These are phyloP conservation scores for Nymphalis c-album DNA, from an alignment of 2,888 invertebrate species.

Conservation along the genomic window DNA sequence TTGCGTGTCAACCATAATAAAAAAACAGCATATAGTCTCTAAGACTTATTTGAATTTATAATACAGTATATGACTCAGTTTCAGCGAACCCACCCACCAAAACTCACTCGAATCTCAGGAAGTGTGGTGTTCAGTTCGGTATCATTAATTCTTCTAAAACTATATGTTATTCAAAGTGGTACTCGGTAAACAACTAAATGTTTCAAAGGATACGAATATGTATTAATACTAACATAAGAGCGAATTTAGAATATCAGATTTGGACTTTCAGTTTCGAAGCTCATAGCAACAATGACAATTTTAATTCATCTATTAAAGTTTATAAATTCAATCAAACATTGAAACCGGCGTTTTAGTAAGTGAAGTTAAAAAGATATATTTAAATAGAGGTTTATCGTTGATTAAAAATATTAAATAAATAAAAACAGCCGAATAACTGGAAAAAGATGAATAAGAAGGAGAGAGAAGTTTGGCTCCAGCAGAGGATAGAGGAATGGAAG, in stretches of 20 bases:
- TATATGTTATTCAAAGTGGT: too few species aligned
- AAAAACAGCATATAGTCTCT: neutral
- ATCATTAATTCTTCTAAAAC: too few species aligned
- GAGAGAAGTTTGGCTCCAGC: constrained; percentile 59
- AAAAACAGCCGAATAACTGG: constrained; percentile 68
- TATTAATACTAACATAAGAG: too few species aligned
- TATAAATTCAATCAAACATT: too few species aligned
- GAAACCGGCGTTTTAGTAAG: too few species aligned
- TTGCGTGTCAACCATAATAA: neutral
- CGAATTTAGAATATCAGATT: too few species aligned
- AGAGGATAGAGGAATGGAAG: constrained; percentile 64
- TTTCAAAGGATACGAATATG: too few species aligned
- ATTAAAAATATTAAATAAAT: constrained; percentile 1
- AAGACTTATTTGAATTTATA: neutral
- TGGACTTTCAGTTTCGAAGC: too few species aligned
- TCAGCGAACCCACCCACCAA: neutral
- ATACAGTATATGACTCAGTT: neutral
- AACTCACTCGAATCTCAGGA: neutral
- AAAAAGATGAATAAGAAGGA: constrained; percentile 70
- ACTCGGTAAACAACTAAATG: too few species aligned
- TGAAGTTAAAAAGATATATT: neutral
- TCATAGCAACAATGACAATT: too few species aligned
- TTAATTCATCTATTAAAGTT: too few species aligned
- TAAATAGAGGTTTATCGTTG: neutral
- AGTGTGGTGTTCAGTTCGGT: neutral